Evolutionary conservation across 1,140 invertebrate species (phyloP).

Genomic region (Gonioctena quinquepunctata): DNA sequence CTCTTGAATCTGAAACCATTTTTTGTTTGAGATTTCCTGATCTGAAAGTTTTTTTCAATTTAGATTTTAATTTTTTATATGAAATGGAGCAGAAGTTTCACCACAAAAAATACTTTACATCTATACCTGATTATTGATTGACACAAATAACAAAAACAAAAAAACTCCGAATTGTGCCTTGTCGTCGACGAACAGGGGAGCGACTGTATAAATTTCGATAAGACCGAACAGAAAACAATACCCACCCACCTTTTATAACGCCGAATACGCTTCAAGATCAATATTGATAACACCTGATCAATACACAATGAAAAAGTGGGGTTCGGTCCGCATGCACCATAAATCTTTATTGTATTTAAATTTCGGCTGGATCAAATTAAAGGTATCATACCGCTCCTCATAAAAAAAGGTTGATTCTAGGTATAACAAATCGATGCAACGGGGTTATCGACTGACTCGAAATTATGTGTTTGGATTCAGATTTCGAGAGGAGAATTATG

Average conservation of each 20-base stretch:
- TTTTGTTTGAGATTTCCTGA: no score
- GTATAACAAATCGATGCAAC: background rate
- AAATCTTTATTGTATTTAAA: slow-evolving; percentile 11
- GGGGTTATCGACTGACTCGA: background rate
- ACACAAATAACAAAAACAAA: no score
- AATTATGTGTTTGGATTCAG: background rate
- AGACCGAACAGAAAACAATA: background rate
- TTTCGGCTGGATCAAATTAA: slow-evolving; percentile 11
- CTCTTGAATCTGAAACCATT: no score
- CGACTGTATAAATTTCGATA: background rate
- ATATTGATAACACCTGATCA: slow-evolving; percentile 16
- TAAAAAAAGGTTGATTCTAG: background rate
- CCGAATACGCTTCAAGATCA: background rate
- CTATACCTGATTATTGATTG: no score
- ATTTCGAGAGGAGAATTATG: background rate
- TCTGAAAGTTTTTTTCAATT: no score
- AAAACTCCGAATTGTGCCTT: no score
- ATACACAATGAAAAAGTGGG: slow-evolving; percentile 17
- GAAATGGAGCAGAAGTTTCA: no score
- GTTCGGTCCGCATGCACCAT: background rate
- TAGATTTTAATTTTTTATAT: no score
- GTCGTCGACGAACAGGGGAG: no score
- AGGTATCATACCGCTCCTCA: slow-evolving; percentile 5
- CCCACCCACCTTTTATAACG: background rate
- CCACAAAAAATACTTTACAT: no score